phyloP scores from a whole-genome alignment of 2,113 vertebrate species.

The Cepphus grylle region DNA sequence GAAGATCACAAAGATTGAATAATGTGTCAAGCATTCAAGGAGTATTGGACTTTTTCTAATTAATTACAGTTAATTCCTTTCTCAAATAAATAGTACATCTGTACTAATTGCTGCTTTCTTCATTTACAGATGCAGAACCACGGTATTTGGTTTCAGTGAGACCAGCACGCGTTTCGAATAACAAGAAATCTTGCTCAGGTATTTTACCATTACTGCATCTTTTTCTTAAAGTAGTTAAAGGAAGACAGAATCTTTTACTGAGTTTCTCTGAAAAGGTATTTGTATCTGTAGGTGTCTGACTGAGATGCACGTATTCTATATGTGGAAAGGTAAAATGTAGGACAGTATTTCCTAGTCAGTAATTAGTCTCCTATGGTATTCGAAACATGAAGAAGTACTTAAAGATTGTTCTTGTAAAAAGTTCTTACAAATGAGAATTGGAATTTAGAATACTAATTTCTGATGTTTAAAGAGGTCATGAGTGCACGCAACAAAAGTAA shows the following conservation, averaged over 20 bases:
- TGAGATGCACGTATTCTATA: not conserved
- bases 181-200: constrained; percentile 93
- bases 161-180: constrained; percentile 79
- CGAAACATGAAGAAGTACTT: not conserved
- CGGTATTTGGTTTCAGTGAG: constrained; percentile 91
- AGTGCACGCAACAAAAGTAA: not conserved
- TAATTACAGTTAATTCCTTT: not conserved
- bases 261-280: not conserved
- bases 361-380: not conserved
- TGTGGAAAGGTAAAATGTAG: not conserved
- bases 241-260: not conserved
- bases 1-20: not conserved
- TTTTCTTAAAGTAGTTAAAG: not conserved
- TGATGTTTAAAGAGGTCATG: not conserved
- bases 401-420: not conserved
- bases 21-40: not conserved
- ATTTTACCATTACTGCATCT: not conserved
- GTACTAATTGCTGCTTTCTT: not conserved
- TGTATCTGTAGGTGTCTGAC: not conserved
- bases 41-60: not conserved
- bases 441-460: not conserved
- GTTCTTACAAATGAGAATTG: not conserved
- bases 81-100: not conserved
- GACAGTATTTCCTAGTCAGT: not conserved
- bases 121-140: constrained; percentile 88